Evolutionary conservation across 2,797 vertebrate genomes (phyloP), one percentile per base, ranked within the genome.

Genomic region (Microhierax caerulescens): DNA sequence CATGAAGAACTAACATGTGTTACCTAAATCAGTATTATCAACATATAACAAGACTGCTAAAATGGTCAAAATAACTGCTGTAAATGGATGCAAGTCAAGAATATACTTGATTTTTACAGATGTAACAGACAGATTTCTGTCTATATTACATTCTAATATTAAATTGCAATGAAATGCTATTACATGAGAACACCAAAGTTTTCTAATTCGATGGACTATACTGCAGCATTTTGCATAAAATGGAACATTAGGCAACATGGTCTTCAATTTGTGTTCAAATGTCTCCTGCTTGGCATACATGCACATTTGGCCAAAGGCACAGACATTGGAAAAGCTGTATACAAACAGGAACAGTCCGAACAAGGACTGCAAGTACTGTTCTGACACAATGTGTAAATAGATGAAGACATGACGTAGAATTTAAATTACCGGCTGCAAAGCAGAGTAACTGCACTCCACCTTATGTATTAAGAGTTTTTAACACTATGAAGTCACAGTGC

Each of bases 11-110:
- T 65, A 70, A 77, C 10, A 14, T 43, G 56, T 51, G 59, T 51
- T 74, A 79, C 6, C 53, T 64, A 59, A 60, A 67, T 56, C 24
- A 37, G 43, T 30, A 82, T 37, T 77, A 77, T 7, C 75, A 77
- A 74, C 21, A 23, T 1, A 3, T 11, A 82, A 67, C 8, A 27
- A 72, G 57, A 64, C 3, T 37, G 65, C 45, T 72, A 36, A 74
- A 76, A 73, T 2, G 85, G 23, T 48, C 41, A 85, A 88, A 88
- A 65, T 30, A 85, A 64, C 13, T 64, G n/a, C 43, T 67, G 48
- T 30, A 83, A 87, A 61, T 54, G 15, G 54, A 95, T 88, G 59
- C 8, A 92, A 76, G 53, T 73, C 13, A 86, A 90, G 97, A 95
- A 64, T 32, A 77, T 3, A 91, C n/a, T 88, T 91, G 14, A 68